Conservation (phyloP, 2,797 vertebrate genomes). For the Poeciliopsis gracilis region DNA sequence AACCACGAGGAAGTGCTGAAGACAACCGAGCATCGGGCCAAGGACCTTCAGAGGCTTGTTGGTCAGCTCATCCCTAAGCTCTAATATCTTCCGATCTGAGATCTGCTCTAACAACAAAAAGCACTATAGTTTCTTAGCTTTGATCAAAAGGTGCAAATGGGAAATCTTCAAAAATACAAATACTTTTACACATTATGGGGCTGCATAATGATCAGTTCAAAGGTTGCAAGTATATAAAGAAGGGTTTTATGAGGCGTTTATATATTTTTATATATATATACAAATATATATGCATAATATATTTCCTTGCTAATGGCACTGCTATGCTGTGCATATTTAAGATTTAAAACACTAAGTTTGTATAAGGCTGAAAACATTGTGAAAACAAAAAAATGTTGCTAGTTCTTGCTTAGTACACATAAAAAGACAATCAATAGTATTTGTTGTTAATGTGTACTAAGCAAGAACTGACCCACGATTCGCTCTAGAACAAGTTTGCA, state of each 20-base stretch:
- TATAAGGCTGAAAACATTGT: neutral
- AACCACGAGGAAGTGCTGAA: constrained; percentile 84
- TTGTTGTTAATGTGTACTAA: neutral
- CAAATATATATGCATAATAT: neutral
- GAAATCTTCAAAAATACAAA: neutral
- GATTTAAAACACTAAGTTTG: neutral
- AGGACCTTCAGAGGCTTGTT: constrained; percentile 77
- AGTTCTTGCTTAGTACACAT: too few relatives aligned
- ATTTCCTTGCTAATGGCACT: neutral
- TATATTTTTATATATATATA: neutral
- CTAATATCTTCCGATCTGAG: constrained; percentile 18
- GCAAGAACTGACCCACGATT: neutral
- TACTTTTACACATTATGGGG: neutral
- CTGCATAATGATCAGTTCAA: neutral
- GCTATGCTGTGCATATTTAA: neutral
- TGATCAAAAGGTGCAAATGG: constrained; percentile 5
- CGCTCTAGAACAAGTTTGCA: neutral
- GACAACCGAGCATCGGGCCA: constrained; percentile 62
- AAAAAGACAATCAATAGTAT: too few relatives aligned
- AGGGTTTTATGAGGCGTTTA: neutral
- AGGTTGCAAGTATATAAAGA: neutral
- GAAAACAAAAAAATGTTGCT: neutral
- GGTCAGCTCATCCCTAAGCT: constrained; percentile 69
- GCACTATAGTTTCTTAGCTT: neutral
- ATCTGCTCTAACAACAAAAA: neutral